phyloP scores from a whole-genome alignment of 2,113 vertebrate genomes.

The Abramis brama region DNA sequence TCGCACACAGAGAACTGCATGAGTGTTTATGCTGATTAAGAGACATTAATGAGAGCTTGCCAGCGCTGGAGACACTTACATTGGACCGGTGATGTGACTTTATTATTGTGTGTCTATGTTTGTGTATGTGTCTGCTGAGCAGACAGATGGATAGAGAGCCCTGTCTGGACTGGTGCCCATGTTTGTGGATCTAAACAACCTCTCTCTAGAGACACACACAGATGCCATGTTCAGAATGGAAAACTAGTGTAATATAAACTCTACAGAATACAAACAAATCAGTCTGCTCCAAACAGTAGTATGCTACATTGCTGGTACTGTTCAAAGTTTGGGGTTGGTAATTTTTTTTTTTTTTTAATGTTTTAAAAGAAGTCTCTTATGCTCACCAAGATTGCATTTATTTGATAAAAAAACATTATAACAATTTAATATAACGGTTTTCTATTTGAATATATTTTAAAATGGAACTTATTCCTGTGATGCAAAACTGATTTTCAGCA shows the following conservation, averaged over 20 bases:
- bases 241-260: neutral
- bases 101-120: constrained; percentile 11
- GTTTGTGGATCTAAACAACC: constrained; percentile 48
- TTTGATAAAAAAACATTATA: neutral
- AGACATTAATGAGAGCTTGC: constrained; percentile 8
- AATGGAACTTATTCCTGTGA: neutral
- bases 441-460: too few species aligned
- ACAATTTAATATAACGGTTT: too few species aligned
- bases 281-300: neutral
- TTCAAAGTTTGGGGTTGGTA: neutral
- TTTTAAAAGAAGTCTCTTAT: neutral
- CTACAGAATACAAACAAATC: neutral
- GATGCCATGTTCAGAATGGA: neutral
- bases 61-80: constrained; percentile 4
- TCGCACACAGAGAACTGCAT: neutral
- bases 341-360: neutral
- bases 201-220: constrained; percentile 6
- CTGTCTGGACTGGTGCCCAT: constrained; percentile 42
- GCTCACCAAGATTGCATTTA: neutral
- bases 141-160: constrained; percentile 57
- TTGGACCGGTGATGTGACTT: constrained; percentile 12
- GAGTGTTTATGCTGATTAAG: neutral
- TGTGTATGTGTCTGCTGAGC: constrained; percentile 13
- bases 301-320: neutral
- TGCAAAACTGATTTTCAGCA: too few species aligned